These are phyloP conservation scores for Cuniculus paca DNA, from an alignment of 2,797 vertebrate genomes.

Conservation along the genomic window DNA sequence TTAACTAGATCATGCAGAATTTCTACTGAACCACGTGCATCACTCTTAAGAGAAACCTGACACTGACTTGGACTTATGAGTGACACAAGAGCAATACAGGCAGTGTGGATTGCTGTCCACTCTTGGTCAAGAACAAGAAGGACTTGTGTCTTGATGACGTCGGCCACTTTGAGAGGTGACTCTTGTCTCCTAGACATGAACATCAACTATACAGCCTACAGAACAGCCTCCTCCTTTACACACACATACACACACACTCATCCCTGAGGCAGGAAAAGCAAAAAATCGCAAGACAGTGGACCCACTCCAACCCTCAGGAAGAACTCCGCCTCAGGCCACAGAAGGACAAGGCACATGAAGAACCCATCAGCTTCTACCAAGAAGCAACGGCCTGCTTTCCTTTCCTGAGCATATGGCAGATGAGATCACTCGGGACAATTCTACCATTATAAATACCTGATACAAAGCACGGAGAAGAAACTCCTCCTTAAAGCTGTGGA, in stretches of 20 bases:
- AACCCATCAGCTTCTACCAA: background rate
- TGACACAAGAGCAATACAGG: fast-evolving
- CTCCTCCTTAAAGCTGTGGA: background rate
- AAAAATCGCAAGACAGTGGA: background rate
- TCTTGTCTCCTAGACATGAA: background rate
- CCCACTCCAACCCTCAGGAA: background rate
- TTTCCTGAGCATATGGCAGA: background rate
- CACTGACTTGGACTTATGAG: background rate
- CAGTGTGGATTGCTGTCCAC: background rate
- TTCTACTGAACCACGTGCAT: background rate
- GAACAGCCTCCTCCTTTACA: background rate
- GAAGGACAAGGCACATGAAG: background rate
- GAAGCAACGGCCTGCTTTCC: background rate
- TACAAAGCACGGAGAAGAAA: background rate
- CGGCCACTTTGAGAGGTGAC: background rate
- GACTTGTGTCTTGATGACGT: background rate
- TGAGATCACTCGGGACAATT: background rate
- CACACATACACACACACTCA: background rate
- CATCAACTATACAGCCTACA: background rate
- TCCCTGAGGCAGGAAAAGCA: background rate
- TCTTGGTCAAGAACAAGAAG: background rate
- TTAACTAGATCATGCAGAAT: background rate
- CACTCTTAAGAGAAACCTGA: background rate
- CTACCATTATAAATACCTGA: background rate
- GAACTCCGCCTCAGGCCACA: background rate